Evolutionary conservation across 2,113 vertebrate species (phyloP).

Genomic region (Siniperca chuatsi): DNA sequence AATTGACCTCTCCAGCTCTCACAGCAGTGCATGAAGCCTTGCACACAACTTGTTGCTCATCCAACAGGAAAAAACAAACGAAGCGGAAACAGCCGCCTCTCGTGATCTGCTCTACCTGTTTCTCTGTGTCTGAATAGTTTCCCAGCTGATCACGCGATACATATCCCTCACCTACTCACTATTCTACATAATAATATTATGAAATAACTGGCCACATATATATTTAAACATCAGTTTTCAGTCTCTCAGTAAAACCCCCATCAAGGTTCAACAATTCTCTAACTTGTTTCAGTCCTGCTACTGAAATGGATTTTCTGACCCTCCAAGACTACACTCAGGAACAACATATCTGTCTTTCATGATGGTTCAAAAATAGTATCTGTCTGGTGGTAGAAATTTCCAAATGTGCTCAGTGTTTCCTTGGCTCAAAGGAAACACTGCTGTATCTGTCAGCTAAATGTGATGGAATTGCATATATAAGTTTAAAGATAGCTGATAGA

Average conservation of each 20-base stretch:
- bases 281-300: not conserved
- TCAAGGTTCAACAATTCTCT: not conserved
- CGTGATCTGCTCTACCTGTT: constrained; percentile 53
- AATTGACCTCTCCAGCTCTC: constrained; percentile 49
- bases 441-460: not conserved
- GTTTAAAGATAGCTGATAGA: constrained; percentile 13
- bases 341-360: not conserved
- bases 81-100: constrained; percentile 49
- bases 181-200: not conserved
- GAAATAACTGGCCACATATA: not conserved
- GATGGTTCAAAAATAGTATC: not conserved
- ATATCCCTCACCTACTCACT: not conserved
- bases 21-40: constrained; percentile 12
- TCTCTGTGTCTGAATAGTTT: constrained; percentile 14
- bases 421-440: not conserved
- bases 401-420: not conserved
- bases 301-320: not conserved
- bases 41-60: constrained; percentile 48
- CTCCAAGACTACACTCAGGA: not conserved
- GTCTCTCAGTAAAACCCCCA: not conserved
- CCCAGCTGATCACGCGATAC: not conserved
- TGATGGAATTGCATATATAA: constrained; percentile 10
- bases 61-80: constrained; percentile 74
- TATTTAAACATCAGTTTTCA: not conserved
- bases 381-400: not conserved